Base-by-base conservation (phyloP, 2,113 vertebrate genomes). In the Onychorhynchus coronatus region DNA sequence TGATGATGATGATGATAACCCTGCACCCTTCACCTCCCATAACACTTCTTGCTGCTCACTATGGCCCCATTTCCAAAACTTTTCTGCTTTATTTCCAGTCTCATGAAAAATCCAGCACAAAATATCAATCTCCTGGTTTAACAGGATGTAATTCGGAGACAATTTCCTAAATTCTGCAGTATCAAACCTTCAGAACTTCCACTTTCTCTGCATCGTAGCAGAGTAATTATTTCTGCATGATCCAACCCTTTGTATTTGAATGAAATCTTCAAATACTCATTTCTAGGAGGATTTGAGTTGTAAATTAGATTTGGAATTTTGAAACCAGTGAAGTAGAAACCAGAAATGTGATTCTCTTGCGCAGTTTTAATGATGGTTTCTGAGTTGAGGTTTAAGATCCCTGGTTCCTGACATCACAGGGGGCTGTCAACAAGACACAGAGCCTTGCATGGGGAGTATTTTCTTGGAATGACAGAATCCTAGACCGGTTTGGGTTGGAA, bases 391-490 rank as follows among this genome's bases (percentile, higher is more conserved):
- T 23, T 37, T 8, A 25, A 58, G 28, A 14, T 5, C 16, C 14
- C 9, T 2, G 23, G 11, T 9, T 61, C 62, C 14, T 35, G 59
- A 35, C 3, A 27, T 11, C n/a, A 3, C 2, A 2, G 37, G 2
- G 31, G 50, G 76, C 12, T 14, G 16, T 7, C 2, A 1, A 4
- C 2, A 35, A 0, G 4, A 6, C 2, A 2, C 12, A 18, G 61
- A 39, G 55, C 6, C 35, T 18, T 59, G 14, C 27, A 21, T 55
- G 30, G 27, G 37, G 49, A 15, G 18, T n/a, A 2, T 17, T 11
- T 49, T 21, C n/a, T 72, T 50, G 50, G 12, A 11, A 12, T 18
- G 42, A 14, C n/a, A 31, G 15, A 28, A 30, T 17, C 8, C 55
- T 35, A 55, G 33, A 2, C 18, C 53, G 47, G 4, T 4, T 7